Percentiles rank a stretch among this genome's conserved stretches.
Evolutionary conservation across 2,113 vertebrate species (phyloP).

Genomic region (Stegostoma tigrinum): DNA sequence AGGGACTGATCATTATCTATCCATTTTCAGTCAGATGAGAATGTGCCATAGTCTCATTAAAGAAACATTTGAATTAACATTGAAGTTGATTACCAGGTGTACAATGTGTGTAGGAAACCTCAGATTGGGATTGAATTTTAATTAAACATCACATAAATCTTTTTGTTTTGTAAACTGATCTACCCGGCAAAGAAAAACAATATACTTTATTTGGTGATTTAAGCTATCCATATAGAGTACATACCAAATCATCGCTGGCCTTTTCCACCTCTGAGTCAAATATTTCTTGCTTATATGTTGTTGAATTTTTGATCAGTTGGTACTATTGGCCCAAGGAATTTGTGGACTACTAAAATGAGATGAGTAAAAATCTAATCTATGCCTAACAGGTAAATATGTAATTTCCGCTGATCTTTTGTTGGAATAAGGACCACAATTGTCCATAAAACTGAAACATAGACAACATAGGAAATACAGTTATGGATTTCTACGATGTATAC

Average conservation of each 20-base stretch:
- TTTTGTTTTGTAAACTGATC: constrained; percentile 16
- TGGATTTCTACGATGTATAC: not conserved
- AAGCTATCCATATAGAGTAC: not conserved
- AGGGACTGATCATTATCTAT: constrained; percentile 77
- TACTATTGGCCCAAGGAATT: not conserved
- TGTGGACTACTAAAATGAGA: not conserved
- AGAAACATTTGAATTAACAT: constrained; percentile 76
- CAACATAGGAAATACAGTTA: not conserved
- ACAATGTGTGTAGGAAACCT: not conserved
- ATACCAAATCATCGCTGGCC: not conserved
- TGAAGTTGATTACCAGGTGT: no score
- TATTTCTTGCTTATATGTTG: not conserved
- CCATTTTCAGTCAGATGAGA: constrained; percentile 73
- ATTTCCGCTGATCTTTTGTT: not conserved
- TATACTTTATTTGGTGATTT: not conserved
- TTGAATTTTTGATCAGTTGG: not conserved
- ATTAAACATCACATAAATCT: constrained; percentile 29
- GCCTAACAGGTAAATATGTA: not conserved
- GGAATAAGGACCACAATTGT: not conserved
- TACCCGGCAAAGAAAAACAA: not conserved
- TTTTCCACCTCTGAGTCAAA: not conserved
- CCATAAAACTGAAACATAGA: not conserved
- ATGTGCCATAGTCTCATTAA: constrained; percentile 74
- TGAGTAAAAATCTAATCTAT: not conserved
- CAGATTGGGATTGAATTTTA: constrained; percentile 15